A percentile compares a stretch with the other conserved stretches of the same genome.
phyloP scores from a whole-genome alignment of 2,888 invertebrate genomes.

The Drosophila eohydei region DNA sequence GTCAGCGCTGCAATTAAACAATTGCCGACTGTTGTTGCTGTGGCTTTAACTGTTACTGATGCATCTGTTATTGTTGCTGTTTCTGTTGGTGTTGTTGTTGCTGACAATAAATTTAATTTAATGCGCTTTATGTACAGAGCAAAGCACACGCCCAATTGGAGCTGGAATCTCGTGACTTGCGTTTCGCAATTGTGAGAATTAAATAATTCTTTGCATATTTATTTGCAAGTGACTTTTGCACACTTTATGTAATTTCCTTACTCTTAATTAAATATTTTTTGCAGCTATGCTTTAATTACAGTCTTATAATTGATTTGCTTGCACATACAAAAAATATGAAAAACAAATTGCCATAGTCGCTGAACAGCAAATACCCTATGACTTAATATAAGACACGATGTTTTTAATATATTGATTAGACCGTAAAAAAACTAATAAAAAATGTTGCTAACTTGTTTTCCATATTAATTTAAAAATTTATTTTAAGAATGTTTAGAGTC shows the following conservation, averaged over 20 bases:
- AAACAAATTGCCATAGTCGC: not conserved
- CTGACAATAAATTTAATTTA: constrained; percentile 70
- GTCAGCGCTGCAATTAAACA: constrained; percentile 76
- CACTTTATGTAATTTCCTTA: constrained; percentile 65
- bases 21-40: constrained; percentile 60
- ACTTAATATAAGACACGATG: no score
- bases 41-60: constrained; percentile 41
- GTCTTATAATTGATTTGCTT: constrained; percentile 39
- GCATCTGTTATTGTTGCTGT: constrained; percentile 36
- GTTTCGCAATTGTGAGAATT: constrained; percentile 73
- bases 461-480: no score
- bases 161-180: constrained; percentile 73
- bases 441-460: no score
- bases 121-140: constrained; percentile 48
- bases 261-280: constrained; percentile 52
- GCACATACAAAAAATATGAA: constrained; percentile 25
- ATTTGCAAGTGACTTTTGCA: constrained; percentile 55
- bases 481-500: not conserved
- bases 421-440: no score
- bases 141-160: constrained; percentile 68
- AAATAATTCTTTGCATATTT: constrained; percentile 79
- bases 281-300: constrained; percentile 42
- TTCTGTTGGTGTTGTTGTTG: constrained; percentile 32
- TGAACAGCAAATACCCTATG: constrained; percentile 3
- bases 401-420: no score